These are phyloP conservation scores for Lampris incognitus DNA, from an alignment of 2,113 vertebrate species.

Conservation along the genomic window DNA sequence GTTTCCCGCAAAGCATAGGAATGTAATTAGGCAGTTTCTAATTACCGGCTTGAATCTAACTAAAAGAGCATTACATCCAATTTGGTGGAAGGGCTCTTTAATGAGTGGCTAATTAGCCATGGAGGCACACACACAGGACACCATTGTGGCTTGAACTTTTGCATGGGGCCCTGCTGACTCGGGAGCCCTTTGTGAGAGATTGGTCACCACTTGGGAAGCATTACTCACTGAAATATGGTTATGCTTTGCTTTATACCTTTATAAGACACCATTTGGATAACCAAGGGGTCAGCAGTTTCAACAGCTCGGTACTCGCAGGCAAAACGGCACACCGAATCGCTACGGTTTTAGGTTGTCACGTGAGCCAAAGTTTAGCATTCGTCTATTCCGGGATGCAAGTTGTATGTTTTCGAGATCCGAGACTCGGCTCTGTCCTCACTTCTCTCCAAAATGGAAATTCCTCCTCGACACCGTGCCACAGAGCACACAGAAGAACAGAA, in stretches of 20 bases:
- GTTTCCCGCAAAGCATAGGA: conserved; percentile 51
- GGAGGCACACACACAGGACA: conserved; percentile 67
- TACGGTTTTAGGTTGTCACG: background rate
- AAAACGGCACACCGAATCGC: background rate
- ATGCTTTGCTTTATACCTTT: conserved; percentile 67
- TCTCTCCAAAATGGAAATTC: background rate
- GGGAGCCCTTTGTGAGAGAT: conserved; percentile 75
- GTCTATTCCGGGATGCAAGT: background rate
- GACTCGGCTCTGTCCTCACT: background rate
- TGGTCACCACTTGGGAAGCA: conserved; percentile 75
- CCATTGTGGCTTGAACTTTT: conserved; percentile 75
- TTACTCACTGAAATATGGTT: conserved; percentile 75
- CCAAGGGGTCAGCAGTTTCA: conserved; percentile 62
- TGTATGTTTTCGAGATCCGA: background rate
- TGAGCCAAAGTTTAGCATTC: too few relatives aligned
- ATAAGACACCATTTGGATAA: conserved; percentile 52
- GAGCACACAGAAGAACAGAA: conserved; percentile 5
- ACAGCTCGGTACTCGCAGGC: background rate
- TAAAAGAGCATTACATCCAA: conserved; percentile 78
- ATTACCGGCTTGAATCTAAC: conserved; percentile 74
- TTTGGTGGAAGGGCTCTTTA: conserved; percentile 80
- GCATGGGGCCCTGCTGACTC: conserved; percentile 64
- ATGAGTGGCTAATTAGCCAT: conserved; percentile 75
- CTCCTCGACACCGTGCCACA: background rate
- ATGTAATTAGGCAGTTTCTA: conserved; percentile 77